phyloP scores from a whole-genome alignment of 2,797 vertebrate genomes.

The Myotis planiceps region DNA sequence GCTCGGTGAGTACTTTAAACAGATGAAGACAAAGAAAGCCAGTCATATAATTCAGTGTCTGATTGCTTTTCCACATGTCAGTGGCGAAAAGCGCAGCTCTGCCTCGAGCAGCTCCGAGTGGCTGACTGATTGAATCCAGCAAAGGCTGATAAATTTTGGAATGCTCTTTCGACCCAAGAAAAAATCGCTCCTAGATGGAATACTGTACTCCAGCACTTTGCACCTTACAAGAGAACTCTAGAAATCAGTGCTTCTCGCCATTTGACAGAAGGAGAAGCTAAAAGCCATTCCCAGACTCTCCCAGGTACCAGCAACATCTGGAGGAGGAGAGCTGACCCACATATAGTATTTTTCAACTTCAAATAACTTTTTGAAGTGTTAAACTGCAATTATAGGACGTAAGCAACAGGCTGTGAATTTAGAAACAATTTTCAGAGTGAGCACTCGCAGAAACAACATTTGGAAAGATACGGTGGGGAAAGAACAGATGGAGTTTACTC shows the following conservation, averaged over 20 bases:
- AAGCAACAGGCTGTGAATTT: not conserved
- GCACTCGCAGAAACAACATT: not conserved
- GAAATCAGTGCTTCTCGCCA: not conserved
- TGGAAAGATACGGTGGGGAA: not conserved
- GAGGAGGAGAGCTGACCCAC: not conserved
- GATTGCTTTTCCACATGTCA: slow-evolving; percentile 76
- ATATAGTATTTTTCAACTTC: not conserved
- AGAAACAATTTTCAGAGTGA: not conserved
- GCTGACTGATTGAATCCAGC: slow-evolving; percentile 68
- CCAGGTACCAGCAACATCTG: not conserved
- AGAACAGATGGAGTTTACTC: not conserved
- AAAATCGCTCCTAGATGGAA: slow-evolving; percentile 47
- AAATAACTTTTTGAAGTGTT: not conserved
- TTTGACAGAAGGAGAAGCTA: not conserved
- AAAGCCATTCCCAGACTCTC: not conserved
- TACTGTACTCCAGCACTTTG: not conserved
- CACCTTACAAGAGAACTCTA: slow-evolving; percentile 36
- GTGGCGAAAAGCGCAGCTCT: slow-evolving; percentile 56
- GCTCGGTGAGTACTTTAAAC: slow-evolving; percentile 65
- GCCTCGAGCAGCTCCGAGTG: slow-evolving; percentile 63
- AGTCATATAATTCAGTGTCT: slow-evolving; percentile 72
- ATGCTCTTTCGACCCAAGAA: slow-evolving; percentile 69
- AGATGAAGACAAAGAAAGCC: slow-evolving; percentile 80
- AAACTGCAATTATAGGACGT: not conserved
- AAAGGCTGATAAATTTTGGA: slow-evolving; percentile 71